Conservation (phyloP, 2,888 invertebrate genomes). For the Pollenia angustigena region DNA sequence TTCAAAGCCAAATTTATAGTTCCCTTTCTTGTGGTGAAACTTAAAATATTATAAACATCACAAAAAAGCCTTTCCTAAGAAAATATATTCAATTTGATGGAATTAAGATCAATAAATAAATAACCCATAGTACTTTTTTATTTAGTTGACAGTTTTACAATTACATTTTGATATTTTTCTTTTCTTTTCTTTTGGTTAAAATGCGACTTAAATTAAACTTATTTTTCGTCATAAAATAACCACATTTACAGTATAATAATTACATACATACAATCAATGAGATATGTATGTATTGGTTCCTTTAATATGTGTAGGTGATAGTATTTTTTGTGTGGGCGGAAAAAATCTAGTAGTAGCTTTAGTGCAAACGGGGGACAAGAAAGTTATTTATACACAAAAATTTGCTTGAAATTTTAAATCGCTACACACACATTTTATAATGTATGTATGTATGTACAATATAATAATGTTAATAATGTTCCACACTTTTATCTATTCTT, state of each 20-base stretch:
- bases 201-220: constrained; percentile 20
- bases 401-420: constrained; percentile 4
- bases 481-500: not conserved
- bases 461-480: constrained; percentile 5
- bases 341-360: not conserved
- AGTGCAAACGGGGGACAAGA: not conserved
- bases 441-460: constrained; percentile 4
- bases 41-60: too few species aligned
- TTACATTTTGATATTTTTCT: not conserved
- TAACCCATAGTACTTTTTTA: constrained; percentile 40
- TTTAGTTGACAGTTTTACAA: constrained; percentile 36
- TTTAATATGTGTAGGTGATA: not conserved
- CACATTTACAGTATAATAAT: not conserved
- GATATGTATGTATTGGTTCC: constrained; percentile 39
- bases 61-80: not conserved
- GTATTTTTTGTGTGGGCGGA: not conserved
- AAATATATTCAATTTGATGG: not conserved
- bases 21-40: too few species aligned
- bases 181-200: constrained; percentile 5
- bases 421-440: constrained; percentile 28
- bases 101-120: constrained; percentile 3
- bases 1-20: too few species aligned
- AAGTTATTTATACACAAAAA: not conserved
- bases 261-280: constrained; percentile 19
- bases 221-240: constrained; percentile 9